Conservation (phyloP, 2,113 vertebrate genomes). For the Myrmophylax atrothorax region DNA sequence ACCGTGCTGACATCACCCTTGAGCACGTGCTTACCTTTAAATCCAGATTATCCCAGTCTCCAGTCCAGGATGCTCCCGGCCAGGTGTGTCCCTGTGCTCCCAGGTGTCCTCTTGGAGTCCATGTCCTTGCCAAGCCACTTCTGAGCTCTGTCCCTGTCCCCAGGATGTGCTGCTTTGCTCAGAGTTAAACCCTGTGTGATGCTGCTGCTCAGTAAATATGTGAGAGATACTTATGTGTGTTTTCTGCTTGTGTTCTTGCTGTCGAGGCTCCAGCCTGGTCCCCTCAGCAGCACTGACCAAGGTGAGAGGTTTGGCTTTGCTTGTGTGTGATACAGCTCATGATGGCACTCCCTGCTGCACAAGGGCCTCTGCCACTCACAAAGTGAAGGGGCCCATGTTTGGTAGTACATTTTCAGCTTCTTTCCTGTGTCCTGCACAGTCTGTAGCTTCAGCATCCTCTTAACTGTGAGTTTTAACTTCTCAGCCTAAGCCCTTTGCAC, state of each 20-base stretch:
- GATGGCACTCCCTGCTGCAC: background rate
- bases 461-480: background rate
- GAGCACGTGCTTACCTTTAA: background rate
- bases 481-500: background rate
- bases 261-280: conserved; percentile 39
- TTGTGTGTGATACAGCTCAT: background rate
- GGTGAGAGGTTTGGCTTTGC: conserved; percentile 41
- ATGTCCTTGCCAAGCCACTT: background rate
- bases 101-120: background rate
- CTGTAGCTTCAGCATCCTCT: background rate
- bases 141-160: background rate
- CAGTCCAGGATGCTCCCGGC: rapidly evolving
- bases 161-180: background rate
- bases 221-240: conserved; percentile 12
- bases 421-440: background rate
- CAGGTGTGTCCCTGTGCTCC: background rate
- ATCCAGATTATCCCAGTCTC: background rate
- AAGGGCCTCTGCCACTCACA: background rate
- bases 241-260: conserved; percentile 64
- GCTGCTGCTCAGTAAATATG: background rate
- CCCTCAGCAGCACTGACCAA: conserved; percentile 27
- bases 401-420: background rate
- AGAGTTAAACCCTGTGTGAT: background rate
- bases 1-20: background rate
- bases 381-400: background rate